Conservation (phyloP, 2,888 invertebrate genomes). For the Fabriciana adippe region DNA sequence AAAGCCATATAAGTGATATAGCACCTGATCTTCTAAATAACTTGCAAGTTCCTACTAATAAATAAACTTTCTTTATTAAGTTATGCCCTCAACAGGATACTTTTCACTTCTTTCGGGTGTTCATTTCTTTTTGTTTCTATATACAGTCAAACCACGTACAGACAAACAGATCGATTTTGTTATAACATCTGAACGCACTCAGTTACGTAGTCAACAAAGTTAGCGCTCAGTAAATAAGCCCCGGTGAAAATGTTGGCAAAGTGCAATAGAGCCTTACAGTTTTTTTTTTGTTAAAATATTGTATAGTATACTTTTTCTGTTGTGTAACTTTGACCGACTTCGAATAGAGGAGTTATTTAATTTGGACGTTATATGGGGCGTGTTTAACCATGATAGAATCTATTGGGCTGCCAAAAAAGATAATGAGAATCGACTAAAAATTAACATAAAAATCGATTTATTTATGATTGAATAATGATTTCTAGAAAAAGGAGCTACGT, state of each 20-base stretch:
- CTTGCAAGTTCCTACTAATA: background rate
- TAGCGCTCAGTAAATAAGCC: constrained; percentile 4
- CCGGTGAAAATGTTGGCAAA: background rate
- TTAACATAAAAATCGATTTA: too few relatives aligned
- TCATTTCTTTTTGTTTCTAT: constrained; percentile 8
- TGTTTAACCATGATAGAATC: too few relatives aligned
- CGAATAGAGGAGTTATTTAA: too few relatives aligned
- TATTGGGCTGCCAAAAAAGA: too few relatives aligned
- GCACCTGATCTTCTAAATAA: constrained; percentile 4
- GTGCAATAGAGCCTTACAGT: background rate
- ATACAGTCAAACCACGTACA: constrained; percentile 16
- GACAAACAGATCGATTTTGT: constrained; percentile 27
- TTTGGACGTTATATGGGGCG: too few relatives aligned
- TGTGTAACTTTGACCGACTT: too few relatives aligned
- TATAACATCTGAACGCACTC: constrained; percentile 24
- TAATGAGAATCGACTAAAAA: too few relatives aligned
- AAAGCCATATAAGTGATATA: background rate
- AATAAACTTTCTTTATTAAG: constrained; percentile 17
- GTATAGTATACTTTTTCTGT: background rate
- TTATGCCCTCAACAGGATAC: constrained; percentile 1
- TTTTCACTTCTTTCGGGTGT: constrained; percentile 3
- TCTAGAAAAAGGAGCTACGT: too few relatives aligned
- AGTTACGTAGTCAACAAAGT: constrained; percentile 21
- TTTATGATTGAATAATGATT: too few relatives aligned
- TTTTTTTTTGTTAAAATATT: background rate